Evolutionary conservation across 2,113 vertebrate genomes (phyloP).

Genomic region (Corvus hawaiiensis): DNA sequence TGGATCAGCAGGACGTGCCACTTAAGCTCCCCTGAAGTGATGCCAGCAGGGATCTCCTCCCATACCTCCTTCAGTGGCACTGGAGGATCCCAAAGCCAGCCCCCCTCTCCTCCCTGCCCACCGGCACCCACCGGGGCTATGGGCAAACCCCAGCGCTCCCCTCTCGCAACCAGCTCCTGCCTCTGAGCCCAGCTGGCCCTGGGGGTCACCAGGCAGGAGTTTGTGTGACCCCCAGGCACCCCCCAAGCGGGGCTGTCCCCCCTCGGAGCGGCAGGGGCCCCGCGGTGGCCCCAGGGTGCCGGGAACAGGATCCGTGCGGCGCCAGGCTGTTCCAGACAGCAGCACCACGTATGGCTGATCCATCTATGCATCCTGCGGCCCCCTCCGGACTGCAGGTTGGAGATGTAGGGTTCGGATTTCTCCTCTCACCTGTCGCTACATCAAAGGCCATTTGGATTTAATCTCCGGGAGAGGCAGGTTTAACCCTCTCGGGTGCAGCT

Average conservation of each 20-base stretch:
- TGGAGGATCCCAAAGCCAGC: neutral
- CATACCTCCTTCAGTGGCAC: rapidly evolving
- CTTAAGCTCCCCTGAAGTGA: rapidly evolving
- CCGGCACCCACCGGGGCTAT: rapidly evolving
- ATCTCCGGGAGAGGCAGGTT: neutral
- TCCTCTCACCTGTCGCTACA: conserved; percentile 41
- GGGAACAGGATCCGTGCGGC: neutral
- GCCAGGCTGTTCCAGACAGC: neutral
- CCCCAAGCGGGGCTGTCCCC: rapidly evolving
- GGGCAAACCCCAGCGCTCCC: neutral
- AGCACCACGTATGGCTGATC: neutral
- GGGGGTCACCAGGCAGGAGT: neutral
- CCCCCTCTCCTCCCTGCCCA: neutral
- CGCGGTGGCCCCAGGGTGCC: rapidly evolving
- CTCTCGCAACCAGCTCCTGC: neutral
- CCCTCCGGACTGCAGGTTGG: neutral
- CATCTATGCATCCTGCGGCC: neutral
- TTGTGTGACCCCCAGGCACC: rapidly evolving
- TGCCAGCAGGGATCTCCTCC: neutral
- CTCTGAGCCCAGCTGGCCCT: neutral
- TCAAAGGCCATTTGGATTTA: conserved; percentile 6
- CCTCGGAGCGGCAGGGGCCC: neutral
- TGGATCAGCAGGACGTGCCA: neutral
- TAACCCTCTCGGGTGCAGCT: neutral
- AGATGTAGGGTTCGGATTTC: neutral